Conservation (phyloP, 2,113 vertebrate genomes). For the Pachyramphus minor region DNA sequence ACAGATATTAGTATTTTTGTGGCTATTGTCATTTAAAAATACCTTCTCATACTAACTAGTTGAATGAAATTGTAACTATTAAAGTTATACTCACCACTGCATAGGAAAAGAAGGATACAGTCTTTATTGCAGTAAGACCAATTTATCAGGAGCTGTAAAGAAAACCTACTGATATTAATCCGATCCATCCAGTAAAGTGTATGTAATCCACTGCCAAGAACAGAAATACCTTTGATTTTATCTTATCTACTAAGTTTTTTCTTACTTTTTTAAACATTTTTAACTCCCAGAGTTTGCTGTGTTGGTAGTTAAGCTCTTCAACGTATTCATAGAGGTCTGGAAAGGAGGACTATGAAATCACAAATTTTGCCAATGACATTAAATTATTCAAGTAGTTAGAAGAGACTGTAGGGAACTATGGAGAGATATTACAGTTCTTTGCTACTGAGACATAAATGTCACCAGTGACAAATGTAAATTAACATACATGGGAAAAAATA, state of each 20-base stretch:
- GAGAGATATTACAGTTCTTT: neutral
- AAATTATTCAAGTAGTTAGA: neutral
- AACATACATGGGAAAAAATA: neutral
- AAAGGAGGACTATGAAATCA: neutral
- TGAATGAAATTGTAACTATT: neutral
- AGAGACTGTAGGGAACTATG: neutral
- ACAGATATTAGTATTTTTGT: neutral
- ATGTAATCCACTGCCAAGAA: neutral
- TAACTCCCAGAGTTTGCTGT: neutral
- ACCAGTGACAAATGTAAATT: neutral
- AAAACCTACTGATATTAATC: neutral
- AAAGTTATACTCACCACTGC: neutral
- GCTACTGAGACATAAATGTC: neutral
- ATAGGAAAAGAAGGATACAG: neutral
- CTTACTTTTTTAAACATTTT: neutral
- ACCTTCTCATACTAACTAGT: neutral
- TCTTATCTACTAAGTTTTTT: neutral
- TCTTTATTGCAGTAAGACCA: neutral
- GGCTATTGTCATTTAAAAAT: neutral
- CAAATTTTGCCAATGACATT: neutral
- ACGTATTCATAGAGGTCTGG: neutral
- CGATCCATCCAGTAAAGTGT: neutral
- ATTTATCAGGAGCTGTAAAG: neutral
- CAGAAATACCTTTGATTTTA: neutral
- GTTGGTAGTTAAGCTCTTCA: neutral